A percentile compares a stretch with the other conserved stretches of the same genome.
Evolutionary conservation across 2,113 vertebrate species (phyloP).

Genomic region (Sarotherodon lohbergeri): DNA sequence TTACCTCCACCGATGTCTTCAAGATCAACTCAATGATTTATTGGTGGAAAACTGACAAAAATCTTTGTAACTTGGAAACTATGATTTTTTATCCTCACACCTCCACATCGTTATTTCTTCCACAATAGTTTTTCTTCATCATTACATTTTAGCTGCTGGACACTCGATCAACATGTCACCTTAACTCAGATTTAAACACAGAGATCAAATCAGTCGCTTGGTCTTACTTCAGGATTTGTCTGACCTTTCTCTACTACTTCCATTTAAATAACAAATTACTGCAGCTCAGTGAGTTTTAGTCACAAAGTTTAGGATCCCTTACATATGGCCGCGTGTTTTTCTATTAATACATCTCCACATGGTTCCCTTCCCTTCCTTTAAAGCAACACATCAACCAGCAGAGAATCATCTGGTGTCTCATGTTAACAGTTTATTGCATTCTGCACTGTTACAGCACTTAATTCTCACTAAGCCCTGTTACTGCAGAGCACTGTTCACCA

Average conservation of each 20-base stretch:
- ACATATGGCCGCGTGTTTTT: fast-evolving
- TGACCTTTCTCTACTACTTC: not conserved
- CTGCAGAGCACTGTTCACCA: not conserved
- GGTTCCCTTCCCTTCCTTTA: not conserved
- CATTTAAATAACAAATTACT: not conserved
- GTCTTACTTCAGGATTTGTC: not conserved
- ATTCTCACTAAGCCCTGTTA: not conserved
- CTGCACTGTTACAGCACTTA: not conserved
- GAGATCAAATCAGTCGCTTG: fast-evolving
- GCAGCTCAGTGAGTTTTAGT: not conserved
- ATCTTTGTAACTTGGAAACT: not conserved
- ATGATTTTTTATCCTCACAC: not conserved
- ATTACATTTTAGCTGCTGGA: not conserved
- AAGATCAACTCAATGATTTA: not conserved
- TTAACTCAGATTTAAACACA: not conserved
- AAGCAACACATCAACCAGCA: not conserved
- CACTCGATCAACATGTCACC: not conserved
- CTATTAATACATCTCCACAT: not conserved
- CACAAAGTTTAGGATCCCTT: not conserved
- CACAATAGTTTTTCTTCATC: not conserved
- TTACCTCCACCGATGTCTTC: not conserved
- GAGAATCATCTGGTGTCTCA: not conserved
- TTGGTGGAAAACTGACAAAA: not conserved
- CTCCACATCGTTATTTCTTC: not conserved
- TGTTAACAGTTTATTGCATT: not conserved